Evolutionary conservation across 2,113 vertebrate genomes (phyloP).

Genomic region (Loxodonta africana): DNA sequence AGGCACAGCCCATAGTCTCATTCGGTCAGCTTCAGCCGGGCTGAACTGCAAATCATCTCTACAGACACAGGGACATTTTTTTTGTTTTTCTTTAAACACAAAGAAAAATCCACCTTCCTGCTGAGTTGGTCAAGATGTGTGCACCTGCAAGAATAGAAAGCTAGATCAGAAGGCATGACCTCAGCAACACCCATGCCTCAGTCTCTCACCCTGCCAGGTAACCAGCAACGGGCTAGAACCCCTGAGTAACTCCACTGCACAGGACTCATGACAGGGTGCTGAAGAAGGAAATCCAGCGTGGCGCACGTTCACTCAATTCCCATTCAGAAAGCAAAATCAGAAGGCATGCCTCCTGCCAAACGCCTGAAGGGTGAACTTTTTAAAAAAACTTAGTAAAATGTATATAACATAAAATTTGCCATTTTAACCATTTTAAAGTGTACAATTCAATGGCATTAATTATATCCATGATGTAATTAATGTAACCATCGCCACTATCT

Average conservation of each 20-base stretch:
- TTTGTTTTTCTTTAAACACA: conserved; percentile 54
- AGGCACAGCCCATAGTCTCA: conserved; percentile 99
- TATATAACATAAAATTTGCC: not conserved
- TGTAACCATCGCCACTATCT: not conserved
- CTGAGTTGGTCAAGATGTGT: not conserved
- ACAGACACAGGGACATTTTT: conserved; percentile 84
- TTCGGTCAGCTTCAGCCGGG: conserved; percentile 92
- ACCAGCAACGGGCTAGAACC: fast-evolving
- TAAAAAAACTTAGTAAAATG: not conserved
- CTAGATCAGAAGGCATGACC: not conserved
- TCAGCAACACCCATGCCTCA: fast-evolving
- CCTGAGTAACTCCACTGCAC: fast-evolving
- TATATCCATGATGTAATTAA: not conserved
- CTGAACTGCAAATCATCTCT: conserved; percentile 93
- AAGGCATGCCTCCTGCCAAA: not conserved
- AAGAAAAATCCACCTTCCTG: conserved; percentile 82
- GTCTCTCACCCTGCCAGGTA: fast-evolving
- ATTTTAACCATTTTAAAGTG: not conserved
- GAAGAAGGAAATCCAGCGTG: fast-evolving
- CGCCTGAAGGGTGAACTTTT: too few species aligned
- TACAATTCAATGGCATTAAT: not conserved
- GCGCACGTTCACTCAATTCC: too few species aligned
- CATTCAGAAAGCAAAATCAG: not conserved
- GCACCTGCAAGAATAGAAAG: conserved; percentile 79
- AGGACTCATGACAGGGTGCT: fast-evolving